Base-by-base conservation (phyloP, 64 coral and sea anemone species). In the Pocillopora damicornis region DNA sequence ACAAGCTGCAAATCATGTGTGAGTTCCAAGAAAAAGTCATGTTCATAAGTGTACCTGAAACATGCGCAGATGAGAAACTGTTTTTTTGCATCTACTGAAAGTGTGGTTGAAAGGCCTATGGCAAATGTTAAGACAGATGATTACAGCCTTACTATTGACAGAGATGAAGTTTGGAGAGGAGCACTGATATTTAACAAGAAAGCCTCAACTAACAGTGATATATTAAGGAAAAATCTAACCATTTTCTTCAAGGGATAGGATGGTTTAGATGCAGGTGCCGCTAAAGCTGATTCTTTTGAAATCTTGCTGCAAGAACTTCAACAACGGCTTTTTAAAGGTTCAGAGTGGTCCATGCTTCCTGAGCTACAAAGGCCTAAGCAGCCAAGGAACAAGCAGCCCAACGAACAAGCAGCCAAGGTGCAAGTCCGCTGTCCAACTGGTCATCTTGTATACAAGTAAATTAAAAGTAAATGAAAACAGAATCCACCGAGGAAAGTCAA, bases 151-250 rank as follows among this genome's bases (percentile, higher is more conserved):
- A 58, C 63, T 68, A 51, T 72, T 86, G 82, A 86, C 36, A 86
- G 64, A 73, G 82, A 86, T 30, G 64, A 86, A 71, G 38, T 86
- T 36, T 86, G 82, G 61, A 86, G 82, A 86, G 82, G 82, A 57
- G 63, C 82, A 42, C 82, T 86, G 22, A 10, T 73, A 23, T 86
- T 86, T 86, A 73, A 86, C 82, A 86, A 86, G 63, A 86, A 71
- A 71, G 35, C 82, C 35, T 18, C 73, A 37, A 73, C 37, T 18
- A 73, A 86, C 82, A 86, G 71, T 58, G 35, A 67, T 20, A 72
- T 73, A 57, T 73, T 74, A 71, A 51, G 64, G 63, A 86, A 86
- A 61, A 73, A 86, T 86, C 63, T 86, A 51, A 71, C 42, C n/a
- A 37, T 86, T 86, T 67, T 57, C 71, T 86, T 86, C 82, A 86